Percentiles rank a stretch among this genome's conserved stretches.
These are phyloP conservation scores for Falco peregrinus DNA, from an alignment of 2,797 vertebrate genomes.

Conservation along the genomic window DNA sequence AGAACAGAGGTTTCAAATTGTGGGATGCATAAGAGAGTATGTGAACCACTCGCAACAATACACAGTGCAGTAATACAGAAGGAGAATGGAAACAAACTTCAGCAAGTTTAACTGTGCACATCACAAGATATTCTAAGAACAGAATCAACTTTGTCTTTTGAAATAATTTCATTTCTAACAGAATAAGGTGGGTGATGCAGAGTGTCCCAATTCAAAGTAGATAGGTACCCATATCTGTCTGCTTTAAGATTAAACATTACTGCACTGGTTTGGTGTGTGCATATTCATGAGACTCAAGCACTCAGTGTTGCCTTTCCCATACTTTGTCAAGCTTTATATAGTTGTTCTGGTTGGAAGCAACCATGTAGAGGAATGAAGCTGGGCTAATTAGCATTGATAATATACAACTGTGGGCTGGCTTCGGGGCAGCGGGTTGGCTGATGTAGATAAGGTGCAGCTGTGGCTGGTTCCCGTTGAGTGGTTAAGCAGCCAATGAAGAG, in stretches of 20 bases:
- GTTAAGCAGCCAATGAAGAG: no score
- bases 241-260: neutral
- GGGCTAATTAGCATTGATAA: no score
- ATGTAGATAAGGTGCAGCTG: no score
- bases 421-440: no score
- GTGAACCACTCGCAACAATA: neutral
- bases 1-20: neutral
- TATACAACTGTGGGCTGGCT: no score
- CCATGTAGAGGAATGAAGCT: no score
- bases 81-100: neutral
- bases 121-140: neutral
- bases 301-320: neutral
- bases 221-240: rapidly evolving
- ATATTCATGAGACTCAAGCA: neutral
- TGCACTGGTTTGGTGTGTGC: neutral
- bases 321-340: neutral
- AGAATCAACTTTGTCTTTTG: neutral
- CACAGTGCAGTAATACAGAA: neutral
- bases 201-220: neutral
- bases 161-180: neutral
- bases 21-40: rapidly evolving
- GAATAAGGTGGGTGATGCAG: neutral
- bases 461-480: no score
- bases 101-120: neutral
- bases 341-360: neutral